Percentiles rank a stretch among this genome's conserved stretches.
Evolutionary conservation across 2,888 invertebrate genomes (phyloP).

Genomic region (Dinocampus coccinellae): DNA sequence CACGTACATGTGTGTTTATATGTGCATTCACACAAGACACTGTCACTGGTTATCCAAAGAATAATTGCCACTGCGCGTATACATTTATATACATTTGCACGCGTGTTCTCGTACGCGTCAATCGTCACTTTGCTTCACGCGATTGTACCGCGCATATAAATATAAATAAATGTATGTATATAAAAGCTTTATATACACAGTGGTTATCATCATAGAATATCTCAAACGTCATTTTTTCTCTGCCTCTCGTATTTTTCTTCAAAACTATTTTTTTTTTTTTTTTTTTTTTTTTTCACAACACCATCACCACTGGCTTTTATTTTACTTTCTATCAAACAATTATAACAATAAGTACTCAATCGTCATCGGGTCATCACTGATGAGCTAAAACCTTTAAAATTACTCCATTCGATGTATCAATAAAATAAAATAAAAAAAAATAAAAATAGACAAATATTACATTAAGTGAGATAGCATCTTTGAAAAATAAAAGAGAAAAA

Average conservation of each 20-base stretch:
- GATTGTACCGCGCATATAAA: slow-evolving; percentile 14
- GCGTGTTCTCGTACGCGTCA: slow-evolving; percentile 15
- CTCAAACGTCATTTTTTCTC: slow-evolving; percentile 32
- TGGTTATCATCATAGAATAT: slow-evolving; percentile 34
- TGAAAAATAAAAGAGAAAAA: background rate
- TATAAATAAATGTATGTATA: background rate
- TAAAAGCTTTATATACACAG: slow-evolving; percentile 24
- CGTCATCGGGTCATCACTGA: background rate
- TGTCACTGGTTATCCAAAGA: slow-evolving; percentile 23
- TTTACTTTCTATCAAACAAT: slow-evolving; percentile 32
- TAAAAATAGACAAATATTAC: background rate
- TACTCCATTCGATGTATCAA: background rate
- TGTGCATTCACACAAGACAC: background rate
- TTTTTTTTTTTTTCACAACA: slow-evolving; percentile 3
- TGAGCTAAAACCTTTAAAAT: background rate
- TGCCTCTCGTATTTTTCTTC: slow-evolving; percentile 16
- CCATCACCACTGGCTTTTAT: background rate
- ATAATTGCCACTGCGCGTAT: slow-evolving; percentile 19
- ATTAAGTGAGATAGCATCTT: background rate
- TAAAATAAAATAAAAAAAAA: background rate
- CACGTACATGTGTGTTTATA: background rate
- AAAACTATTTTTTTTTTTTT: slow-evolving; percentile 23
- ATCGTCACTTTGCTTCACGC: slow-evolving; percentile 27
- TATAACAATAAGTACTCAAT: slow-evolving; percentile 2
- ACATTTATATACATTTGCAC: slow-evolving; percentile 21